A percentile compares a stretch with the other conserved stretches of the same genome.
phyloP scores from a whole-genome alignment of 2,797 vertebrate species.

The Siniperca undulata region DNA sequence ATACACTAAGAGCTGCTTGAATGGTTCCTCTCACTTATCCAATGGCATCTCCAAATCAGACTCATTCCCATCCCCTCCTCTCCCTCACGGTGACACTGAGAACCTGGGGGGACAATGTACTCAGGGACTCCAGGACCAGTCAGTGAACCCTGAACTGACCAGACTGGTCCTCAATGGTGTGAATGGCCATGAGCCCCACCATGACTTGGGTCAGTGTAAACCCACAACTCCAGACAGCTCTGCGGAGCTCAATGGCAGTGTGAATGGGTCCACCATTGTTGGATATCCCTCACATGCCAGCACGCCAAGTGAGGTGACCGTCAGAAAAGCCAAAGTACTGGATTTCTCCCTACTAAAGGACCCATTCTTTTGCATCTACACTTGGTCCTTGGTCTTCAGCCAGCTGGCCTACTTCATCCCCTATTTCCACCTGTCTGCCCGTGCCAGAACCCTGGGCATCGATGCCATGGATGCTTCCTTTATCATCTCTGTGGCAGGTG shows the following conservation, averaged over 20 bases:
- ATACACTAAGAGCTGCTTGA: constrained; percentile 76
- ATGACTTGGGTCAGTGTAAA: constrained; percentile 67
- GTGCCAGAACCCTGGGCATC: constrained; percentile 90
- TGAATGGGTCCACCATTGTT: constrained; percentile 74
- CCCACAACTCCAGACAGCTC: constrained; percentile 60
- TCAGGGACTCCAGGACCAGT: constrained; percentile 57
- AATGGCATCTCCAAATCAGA: constrained; percentile 81
- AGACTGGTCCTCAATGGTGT: constrained; percentile 75
- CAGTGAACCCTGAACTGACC: constrained; percentile 74
- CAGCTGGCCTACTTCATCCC: constrained; percentile 94
- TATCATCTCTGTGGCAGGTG: constrained; percentile 93
- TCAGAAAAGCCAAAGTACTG: constrained; percentile 83
- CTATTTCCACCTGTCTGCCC: constrained; percentile 92
- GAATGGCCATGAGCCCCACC: constrained; percentile 65
- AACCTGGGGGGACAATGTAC: constrained; percentile 56
- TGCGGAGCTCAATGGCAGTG: constrained; percentile 72
- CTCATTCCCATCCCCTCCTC: constrained; percentile 61
- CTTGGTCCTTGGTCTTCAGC: constrained; percentile 94
- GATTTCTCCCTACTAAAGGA: constrained; percentile 91
- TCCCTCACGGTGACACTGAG: constrained; percentile 63
- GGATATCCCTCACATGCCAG: constrained; percentile 65
- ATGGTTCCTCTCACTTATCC: constrained; percentile 76
- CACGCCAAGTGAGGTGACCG: constrained; percentile 55
- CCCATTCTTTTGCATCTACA: constrained; percentile 94
- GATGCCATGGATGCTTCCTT: constrained; percentile 93